phyloP scores from a whole-genome alignment of 2,888 invertebrate species.

The Sympetrum striolatum region DNA sequence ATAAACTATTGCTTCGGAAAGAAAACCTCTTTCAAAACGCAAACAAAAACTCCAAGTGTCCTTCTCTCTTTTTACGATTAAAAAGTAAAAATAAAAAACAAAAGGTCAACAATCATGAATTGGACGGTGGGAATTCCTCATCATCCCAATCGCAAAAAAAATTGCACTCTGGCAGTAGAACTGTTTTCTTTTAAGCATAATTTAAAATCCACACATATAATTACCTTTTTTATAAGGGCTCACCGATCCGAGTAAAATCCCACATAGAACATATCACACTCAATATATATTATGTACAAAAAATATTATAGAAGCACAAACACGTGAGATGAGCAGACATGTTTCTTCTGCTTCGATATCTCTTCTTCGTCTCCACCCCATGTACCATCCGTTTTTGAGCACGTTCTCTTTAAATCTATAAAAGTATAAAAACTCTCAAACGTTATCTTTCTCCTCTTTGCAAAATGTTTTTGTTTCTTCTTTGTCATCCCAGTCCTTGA shows the following conservation, averaged over 20 bases:
- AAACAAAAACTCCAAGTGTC: slow-evolving; percentile 26
- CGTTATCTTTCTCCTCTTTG: slow-evolving; percentile 4
- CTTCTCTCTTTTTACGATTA: neutral
- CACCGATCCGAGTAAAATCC: slow-evolving; percentile 41
- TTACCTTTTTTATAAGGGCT: slow-evolving; percentile 29
- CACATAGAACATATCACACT: slow-evolving; percentile 42
- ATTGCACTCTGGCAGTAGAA: slow-evolving; percentile 42
- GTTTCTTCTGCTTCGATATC: neutral
- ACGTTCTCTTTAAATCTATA: slow-evolving; percentile 40
- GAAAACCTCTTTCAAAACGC: slow-evolving; percentile 15
- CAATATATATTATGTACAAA: slow-evolving; percentile 42
- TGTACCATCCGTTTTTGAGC: slow-evolving; percentile 34
- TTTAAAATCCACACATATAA: slow-evolving; percentile 33
- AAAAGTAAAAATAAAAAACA: slow-evolving; percentile 4
- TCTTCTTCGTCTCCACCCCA: slow-evolving; percentile 19
- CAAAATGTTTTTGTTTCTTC: neutral
- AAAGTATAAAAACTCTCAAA: slow-evolving; percentile 36
- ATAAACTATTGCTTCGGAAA: slow-evolving; percentile 22
- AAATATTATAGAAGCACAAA: slow-evolving; percentile 40
- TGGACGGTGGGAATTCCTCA: slow-evolving; percentile 39
- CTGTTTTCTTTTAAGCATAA: slow-evolving; percentile 25
- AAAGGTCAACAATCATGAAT: slow-evolving; percentile 29
- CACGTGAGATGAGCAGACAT: slow-evolving; percentile 10
- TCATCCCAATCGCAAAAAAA: slow-evolving; percentile 21
- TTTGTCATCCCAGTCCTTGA: slow-evolving; percentile 6